Evolutionary conservation across 2,797 vertebrate species (phyloP).

Genomic region (Tapirus indicus): DNA sequence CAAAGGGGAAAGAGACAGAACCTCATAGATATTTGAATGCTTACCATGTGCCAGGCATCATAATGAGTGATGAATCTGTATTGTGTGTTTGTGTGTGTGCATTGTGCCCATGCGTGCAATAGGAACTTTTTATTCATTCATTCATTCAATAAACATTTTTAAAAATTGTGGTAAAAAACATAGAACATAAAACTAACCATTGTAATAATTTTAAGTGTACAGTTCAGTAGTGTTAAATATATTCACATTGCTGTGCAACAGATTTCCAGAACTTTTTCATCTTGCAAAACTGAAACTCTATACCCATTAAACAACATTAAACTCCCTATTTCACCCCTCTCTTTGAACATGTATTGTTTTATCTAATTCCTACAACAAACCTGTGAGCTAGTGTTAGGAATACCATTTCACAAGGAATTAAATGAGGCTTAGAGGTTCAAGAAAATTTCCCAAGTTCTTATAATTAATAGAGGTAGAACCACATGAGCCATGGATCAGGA

Average conservation of each 20-base stretch:
- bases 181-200: slow-evolving; percentile 7
- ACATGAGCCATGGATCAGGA: not conserved
- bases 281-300: not conserved
- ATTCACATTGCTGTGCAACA: not conserved
- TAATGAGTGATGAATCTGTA: not conserved
- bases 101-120: not conserved
- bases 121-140: not conserved
- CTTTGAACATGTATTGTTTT: not conserved
- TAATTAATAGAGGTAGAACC: slow-evolving; percentile 9
- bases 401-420: slow-evolving; percentile 23
- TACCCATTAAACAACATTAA: not conserved
- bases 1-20: not conserved
- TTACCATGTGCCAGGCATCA: not conserved
- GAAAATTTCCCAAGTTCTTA: not conserved
- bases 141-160: not conserved
- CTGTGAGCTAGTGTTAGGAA: not conserved
- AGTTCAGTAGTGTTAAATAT: not conserved
- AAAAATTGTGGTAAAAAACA: not conserved
- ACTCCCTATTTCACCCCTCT: not conserved
- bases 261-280: not conserved
- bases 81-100: not conserved
- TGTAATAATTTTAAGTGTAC: not conserved
- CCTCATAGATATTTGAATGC: not conserved
- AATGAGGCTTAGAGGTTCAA: not conserved
- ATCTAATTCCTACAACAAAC: slow-evolving; percentile 13